Conservation (phyloP, 2,113 vertebrate species). For the Oreamnos americanus region DNA sequence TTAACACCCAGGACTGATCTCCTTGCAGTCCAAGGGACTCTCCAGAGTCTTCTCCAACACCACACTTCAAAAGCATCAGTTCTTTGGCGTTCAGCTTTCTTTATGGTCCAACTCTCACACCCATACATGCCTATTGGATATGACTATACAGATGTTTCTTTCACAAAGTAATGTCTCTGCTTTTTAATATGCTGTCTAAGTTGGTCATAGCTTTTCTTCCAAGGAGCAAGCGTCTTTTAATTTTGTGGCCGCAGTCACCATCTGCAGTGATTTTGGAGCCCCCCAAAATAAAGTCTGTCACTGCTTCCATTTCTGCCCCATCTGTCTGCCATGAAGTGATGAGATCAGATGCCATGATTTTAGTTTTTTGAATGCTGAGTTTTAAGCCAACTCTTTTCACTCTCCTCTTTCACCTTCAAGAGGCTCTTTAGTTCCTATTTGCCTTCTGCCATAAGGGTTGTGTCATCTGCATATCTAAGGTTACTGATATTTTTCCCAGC, state of each 20-base stretch:
- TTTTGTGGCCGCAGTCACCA: background rate
- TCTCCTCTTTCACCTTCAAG: background rate
- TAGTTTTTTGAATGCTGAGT: background rate
- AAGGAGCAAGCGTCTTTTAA: background rate
- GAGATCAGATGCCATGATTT: background rate
- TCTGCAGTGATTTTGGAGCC: background rate
- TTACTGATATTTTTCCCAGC: background rate
- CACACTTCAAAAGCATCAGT: background rate
- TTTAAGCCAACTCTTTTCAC: background rate
- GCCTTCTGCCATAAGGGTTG: background rate
- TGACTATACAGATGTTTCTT: background rate
- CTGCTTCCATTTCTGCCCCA: background rate
- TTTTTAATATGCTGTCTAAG: background rate
- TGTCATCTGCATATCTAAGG: background rate
- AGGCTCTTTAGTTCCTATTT: background rate
- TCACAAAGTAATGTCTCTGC: background rate
- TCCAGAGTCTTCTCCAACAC: background rate
- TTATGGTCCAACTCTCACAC: background rate
- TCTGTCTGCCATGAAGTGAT: background rate
- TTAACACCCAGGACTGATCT: background rate
- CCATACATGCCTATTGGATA: background rate
- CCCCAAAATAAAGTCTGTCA: rapidly evolving
- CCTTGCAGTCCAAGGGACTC: background rate
- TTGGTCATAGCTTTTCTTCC: background rate
- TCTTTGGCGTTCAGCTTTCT: background rate